Evolutionary conservation across 2,113 vertebrate genomes (phyloP).

Genomic region (Microcebus murinus): DNA sequence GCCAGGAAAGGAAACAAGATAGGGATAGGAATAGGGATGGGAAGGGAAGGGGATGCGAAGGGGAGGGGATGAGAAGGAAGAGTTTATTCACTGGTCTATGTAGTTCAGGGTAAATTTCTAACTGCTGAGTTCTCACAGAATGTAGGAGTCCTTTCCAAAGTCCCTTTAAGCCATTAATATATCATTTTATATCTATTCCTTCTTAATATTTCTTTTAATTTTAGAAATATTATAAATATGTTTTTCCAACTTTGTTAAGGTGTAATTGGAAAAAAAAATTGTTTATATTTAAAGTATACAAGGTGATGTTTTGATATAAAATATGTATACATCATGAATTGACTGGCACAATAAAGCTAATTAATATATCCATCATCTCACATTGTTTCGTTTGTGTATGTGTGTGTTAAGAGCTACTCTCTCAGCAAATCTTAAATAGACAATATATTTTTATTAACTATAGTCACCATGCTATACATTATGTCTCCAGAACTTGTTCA

Average conservation of each 20-base stretch:
- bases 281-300: neutral
- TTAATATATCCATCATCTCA: neutral
- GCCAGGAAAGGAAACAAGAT: neutral
- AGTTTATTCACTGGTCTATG: neutral
- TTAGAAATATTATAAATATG: neutral
- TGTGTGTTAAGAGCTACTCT: neutral
- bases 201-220: neutral
- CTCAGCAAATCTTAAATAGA: neutral
- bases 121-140: neutral
- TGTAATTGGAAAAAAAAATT: neutral
- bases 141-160: neutral
- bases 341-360: neutral
- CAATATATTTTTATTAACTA: neutral
- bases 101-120: neutral
- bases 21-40: too few species aligned
- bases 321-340: neutral
- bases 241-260: neutral
- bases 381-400: neutral
- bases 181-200: neutral
- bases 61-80: too few species aligned
- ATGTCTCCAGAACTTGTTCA: neutral
- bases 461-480: neutral
- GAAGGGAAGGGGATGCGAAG: too few species aligned
- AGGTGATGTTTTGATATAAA: neutral
- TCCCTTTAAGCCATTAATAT: neutral